Percentiles rank a stretch among this genome's conserved stretches.
Evolutionary conservation across 2,797 vertebrate species (phyloP).

Genomic region (Acridotheres tristis): DNA sequence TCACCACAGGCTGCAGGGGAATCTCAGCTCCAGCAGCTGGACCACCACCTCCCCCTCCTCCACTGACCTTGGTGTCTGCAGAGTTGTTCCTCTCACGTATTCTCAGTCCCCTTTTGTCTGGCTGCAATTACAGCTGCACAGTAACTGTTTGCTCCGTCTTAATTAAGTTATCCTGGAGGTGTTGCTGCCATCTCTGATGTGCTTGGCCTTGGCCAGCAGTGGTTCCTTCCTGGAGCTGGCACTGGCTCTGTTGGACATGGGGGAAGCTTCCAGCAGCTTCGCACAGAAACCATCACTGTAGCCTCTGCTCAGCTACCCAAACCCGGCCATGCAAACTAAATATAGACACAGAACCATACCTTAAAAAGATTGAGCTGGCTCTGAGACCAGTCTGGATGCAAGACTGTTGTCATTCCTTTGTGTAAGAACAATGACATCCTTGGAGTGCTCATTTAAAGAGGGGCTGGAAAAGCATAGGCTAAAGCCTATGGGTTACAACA

Average conservation of each 20-base stretch:
- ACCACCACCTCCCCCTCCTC: neutral
- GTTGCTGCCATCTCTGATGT: neutral
- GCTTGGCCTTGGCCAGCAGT: neutral
- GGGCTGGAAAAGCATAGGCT: neutral
- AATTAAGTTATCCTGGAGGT: neutral
- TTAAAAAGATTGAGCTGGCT: neutral
- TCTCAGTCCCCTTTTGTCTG: neutral
- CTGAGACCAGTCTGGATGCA: neutral
- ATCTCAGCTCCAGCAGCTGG: neutral
- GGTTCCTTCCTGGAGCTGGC: neutral
- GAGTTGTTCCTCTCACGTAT: neutral
- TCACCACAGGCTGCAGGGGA: neutral
- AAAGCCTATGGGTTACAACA: neutral
- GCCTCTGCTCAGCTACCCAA: neutral
- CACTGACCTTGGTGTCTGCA: neutral
- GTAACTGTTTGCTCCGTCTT: neutral
- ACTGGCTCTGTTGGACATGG: rapidly evolving
- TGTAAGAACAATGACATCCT: neutral
- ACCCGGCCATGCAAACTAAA: neutral
- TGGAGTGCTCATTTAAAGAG: neutral
- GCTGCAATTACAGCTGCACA: neutral
- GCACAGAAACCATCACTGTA: neutral
- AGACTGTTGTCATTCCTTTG: neutral
- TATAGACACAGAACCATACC: neutral
- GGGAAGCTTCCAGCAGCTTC: neutral